These are phyloP conservation scores for Dysmachus trigonus DNA, from an alignment of 2,888 invertebrate genomes.

Conservation along the genomic window DNA sequence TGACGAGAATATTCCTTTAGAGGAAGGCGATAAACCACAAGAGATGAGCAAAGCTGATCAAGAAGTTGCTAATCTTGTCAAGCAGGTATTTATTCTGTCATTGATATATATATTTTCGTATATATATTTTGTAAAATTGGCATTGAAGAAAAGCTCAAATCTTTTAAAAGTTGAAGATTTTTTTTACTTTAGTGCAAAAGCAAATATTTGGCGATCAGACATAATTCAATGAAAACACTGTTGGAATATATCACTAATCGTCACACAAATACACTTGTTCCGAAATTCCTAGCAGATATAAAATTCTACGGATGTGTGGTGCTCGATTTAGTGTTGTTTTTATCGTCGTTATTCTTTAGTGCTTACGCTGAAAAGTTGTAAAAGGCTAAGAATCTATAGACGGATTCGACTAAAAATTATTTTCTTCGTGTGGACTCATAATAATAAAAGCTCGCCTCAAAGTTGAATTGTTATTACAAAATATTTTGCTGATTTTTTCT, in stretches of 20 bases:
- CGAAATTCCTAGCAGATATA: not conserved
- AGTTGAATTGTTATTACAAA: too few species aligned
- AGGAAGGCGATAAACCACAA: constrained; percentile 67
- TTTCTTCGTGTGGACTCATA: too few species aligned
- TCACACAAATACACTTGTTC: constrained; percentile 55
- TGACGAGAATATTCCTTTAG: constrained; percentile 92
- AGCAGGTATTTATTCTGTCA: constrained; percentile 68
- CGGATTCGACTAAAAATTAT: too few species aligned
- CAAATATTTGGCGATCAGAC: constrained; percentile 58
- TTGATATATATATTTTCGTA: not conserved
- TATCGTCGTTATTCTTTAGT: not conserved
- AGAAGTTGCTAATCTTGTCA: constrained; percentile 75
- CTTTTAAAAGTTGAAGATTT: not conserved
- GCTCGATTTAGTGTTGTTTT: too few species aligned
- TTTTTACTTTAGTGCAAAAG: constrained; percentile 29
- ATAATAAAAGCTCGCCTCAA: too few species aligned
- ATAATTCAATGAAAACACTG: constrained; percentile 58
- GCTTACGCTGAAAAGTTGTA: not conserved
- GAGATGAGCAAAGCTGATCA: constrained; percentile 78
- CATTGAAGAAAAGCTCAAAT: not conserved
- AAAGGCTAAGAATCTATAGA: too few species aligned
- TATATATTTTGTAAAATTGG: not conserved
- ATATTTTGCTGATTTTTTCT: too few species aligned
- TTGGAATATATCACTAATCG: constrained; percentile 64
- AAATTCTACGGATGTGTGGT: not conserved